Conservation (phyloP, 1,140 invertebrate genomes). For the Rhizoglyphus robini region DNA sequence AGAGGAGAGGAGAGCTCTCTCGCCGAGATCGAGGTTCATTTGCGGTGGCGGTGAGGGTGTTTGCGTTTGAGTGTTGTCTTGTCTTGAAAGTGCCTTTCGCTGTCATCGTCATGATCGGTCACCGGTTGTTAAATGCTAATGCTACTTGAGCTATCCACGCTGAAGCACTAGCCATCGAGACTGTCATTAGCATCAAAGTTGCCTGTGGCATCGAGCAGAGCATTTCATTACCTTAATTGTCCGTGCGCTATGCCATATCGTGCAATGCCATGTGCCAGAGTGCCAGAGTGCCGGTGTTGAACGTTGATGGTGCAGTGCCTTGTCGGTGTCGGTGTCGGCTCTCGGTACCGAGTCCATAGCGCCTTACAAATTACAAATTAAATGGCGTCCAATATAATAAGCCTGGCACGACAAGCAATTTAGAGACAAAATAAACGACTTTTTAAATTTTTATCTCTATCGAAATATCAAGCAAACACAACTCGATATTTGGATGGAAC, state of each 20-base stretch:
- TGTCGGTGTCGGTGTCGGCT: too few relatives aligned
- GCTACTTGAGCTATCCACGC: background rate
- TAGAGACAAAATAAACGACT: background rate
- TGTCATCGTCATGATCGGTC: background rate
- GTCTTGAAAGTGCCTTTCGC: background rate
- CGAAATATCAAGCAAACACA: too few relatives aligned
- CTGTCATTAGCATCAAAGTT: background rate
- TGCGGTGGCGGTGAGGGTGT: constrained; percentile 14
- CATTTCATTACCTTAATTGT: too few relatives aligned
- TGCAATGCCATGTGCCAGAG: too few relatives aligned
- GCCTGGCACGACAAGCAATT: background rate
- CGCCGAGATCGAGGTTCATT: constrained; percentile 9
- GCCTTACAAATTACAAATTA: background rate
- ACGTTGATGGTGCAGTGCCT: too few relatives aligned
- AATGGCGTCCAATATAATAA: background rate
- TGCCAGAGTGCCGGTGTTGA: too few relatives aligned
- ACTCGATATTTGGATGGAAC: background rate
- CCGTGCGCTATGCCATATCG: background rate
- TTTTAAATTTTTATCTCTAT: background rate
- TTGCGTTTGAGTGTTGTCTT: background rate
- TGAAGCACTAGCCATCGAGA: background rate
- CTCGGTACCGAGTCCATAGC: too few relatives aligned
- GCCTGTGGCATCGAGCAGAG: background rate
- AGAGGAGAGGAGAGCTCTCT: background rate
- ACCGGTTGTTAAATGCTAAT: constrained; percentile 8